Evolutionary conservation across 1,140 invertebrate species (phyloP).

Genomic region (Notospermus geniculatus): DNA sequence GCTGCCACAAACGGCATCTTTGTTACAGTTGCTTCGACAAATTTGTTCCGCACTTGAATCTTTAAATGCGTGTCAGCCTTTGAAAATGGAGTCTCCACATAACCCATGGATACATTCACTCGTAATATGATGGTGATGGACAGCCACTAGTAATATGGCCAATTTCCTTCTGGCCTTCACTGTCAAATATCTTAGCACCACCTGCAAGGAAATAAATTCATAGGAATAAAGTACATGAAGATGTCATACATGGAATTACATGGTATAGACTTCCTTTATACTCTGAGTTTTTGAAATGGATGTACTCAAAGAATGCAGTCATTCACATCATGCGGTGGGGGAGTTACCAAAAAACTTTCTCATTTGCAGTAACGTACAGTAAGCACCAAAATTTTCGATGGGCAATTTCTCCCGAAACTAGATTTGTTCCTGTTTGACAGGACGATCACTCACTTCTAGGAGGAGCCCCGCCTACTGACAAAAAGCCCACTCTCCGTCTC

Average conservation of each 20-base stretch:
- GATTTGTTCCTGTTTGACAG: too few relatives aligned
- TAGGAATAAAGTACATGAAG: too few relatives aligned
- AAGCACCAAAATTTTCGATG: too few relatives aligned
- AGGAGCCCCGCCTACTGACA: slow-evolving; percentile 69
- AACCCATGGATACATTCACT: slow-evolving; percentile 92
- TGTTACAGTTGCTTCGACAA: slow-evolving; percentile 70
- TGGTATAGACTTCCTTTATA: too few relatives aligned
- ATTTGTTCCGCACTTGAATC: slow-evolving; percentile 80
- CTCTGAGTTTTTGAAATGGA: too few relatives aligned
- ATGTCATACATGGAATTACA: too few relatives aligned
- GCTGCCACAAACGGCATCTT: slow-evolving; percentile 89
- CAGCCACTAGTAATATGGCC: slow-evolving; percentile 91
- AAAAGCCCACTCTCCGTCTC: slow-evolving; percentile 67
- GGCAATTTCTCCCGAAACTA: too few relatives aligned
- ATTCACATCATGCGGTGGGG: too few relatives aligned
- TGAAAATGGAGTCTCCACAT: slow-evolving; percentile 69
- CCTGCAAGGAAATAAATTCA: slow-evolving; percentile 36
- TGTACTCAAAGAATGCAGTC: too few relatives aligned
- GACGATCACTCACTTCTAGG: slow-evolving; percentile 60
- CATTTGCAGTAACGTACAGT: too few relatives aligned
- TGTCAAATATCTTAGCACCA: slow-evolving; percentile 56
- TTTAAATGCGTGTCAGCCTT: slow-evolving; percentile 70
- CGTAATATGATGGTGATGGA: slow-evolving; percentile 85
- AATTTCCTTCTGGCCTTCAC: slow-evolving; percentile 64
- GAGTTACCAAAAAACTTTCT: too few relatives aligned